phyloP scores from a whole-genome alignment of 2,888 invertebrate genomes.

The Ischnus inquisitorius region DNA sequence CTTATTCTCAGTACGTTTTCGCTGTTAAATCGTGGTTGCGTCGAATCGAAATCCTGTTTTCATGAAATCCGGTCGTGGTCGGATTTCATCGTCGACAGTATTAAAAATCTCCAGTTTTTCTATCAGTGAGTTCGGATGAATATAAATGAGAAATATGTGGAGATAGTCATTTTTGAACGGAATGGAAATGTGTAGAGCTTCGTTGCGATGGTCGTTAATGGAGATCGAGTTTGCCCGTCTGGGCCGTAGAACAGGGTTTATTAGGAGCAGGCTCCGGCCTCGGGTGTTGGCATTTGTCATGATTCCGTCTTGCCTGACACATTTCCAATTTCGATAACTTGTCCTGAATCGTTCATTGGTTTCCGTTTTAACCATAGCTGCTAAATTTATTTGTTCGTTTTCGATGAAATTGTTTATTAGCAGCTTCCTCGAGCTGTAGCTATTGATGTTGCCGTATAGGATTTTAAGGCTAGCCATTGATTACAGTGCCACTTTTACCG shows the following conservation, averaged over 20 bases:
- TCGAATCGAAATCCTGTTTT: too few species aligned
- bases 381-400: constrained; percentile 14
- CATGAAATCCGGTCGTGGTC: too few species aligned
- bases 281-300: constrained; percentile 21
- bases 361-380: constrained; percentile 21
- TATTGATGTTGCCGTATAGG: constrained; percentile 32
- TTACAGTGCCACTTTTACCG: constrained; percentile 10
- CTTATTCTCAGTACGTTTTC: too few species aligned
- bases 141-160: too few species aligned
- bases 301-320: constrained; percentile 5
- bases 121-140: too few species aligned
- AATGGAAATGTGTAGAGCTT: constrained; percentile 9
- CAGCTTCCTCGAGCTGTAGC: constrained; percentile 8
- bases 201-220: constrained; percentile 17
- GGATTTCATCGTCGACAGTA: too few species aligned
- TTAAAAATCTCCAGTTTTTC: too few species aligned
- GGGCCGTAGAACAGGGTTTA: neutral
- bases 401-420: constrained; percentile 25
- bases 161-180: too few species aligned
- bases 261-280: constrained; percentile 9
- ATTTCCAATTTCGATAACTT: constrained; percentile 3
- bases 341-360: neutral
- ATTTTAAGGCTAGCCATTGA: constrained; percentile 24
- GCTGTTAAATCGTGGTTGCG: too few species aligned
- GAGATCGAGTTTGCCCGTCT: constrained; percentile 17